Evolutionary conservation across 1,140 invertebrate genomes (phyloP).

Genomic region (Saccostrea echinata): DNA sequence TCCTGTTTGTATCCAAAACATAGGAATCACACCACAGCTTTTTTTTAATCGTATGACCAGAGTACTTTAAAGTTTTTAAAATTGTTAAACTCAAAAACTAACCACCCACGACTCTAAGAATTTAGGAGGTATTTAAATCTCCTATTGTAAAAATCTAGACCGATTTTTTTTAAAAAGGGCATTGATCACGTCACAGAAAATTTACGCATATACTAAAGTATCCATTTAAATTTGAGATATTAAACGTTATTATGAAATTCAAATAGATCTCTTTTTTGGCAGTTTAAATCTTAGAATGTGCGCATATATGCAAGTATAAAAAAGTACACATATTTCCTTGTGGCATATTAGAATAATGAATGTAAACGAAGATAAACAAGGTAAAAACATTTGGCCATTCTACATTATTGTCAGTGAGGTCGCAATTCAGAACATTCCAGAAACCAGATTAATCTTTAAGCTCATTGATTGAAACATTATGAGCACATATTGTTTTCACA

Average conservation of each 20-base stretch:
- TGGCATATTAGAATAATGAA: background rate
- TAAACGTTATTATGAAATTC: too few relatives aligned
- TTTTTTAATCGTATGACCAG: background rate
- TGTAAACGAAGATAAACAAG: background rate
- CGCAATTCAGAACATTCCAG: background rate
- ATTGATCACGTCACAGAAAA: background rate
- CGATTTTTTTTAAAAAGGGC: background rate
- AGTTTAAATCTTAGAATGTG: too few relatives aligned
- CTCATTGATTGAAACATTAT: too few relatives aligned
- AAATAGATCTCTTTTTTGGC: too few relatives aligned
- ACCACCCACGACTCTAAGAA: background rate
- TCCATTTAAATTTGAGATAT: too few relatives aligned
- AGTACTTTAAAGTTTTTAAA: background rate
- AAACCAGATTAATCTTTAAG: background rate
- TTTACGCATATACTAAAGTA: too few relatives aligned
- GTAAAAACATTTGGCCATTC: background rate
- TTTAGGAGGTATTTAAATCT: background rate
- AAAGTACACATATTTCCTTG: background rate
- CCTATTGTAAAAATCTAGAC: background rate
- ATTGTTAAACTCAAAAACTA: background rate
- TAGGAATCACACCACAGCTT: background rate
- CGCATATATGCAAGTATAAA: background rate
- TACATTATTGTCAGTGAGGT: background rate
- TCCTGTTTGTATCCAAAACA: background rate
- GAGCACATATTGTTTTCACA: too few relatives aligned